phyloP scores from a whole-genome alignment of 2,888 invertebrate species.

The Noctua pronuba region DNA sequence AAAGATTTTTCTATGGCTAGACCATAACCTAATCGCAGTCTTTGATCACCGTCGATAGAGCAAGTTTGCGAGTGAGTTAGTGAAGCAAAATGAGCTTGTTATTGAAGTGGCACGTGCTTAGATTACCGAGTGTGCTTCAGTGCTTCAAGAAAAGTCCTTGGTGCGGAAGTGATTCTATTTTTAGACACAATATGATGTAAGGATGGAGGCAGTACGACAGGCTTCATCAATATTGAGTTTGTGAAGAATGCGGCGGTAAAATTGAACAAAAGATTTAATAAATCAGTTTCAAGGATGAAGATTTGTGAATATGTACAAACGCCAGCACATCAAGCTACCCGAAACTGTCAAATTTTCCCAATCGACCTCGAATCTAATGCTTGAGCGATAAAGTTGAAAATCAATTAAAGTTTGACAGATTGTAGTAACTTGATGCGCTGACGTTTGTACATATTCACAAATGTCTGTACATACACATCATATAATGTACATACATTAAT shows the following conservation, averaged over 20 bases:
- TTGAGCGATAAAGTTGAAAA: too few species aligned
- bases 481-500: too few species aligned
- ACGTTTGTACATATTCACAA: too few species aligned
- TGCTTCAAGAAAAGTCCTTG: conserved; percentile 53
- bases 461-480: too few species aligned
- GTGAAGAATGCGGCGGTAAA: conserved; percentile 11
- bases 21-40: conserved; percentile 19
- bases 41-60: conserved; percentile 36
- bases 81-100: conserved; percentile 51
- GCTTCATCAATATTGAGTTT: conserved; percentile 11
- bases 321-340: too few species aligned
- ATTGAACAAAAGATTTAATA: not conserved
- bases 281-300: not conserved
- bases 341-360: too few species aligned
- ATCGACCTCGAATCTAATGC: too few species aligned
- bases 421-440: too few species aligned
- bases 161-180: conserved; percentile 41
- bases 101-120: conserved; percentile 58
- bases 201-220: conserved; percentile 5
- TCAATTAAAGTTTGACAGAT: too few species aligned
- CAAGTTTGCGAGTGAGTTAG: conserved; percentile 21
- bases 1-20: not conserved
- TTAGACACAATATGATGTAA: conserved; percentile 42
- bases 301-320: not conserved
- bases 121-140: conserved; percentile 37